Conservation (phyloP, 2,888 invertebrate genomes). For the Athripsodes cinereus region DNA sequence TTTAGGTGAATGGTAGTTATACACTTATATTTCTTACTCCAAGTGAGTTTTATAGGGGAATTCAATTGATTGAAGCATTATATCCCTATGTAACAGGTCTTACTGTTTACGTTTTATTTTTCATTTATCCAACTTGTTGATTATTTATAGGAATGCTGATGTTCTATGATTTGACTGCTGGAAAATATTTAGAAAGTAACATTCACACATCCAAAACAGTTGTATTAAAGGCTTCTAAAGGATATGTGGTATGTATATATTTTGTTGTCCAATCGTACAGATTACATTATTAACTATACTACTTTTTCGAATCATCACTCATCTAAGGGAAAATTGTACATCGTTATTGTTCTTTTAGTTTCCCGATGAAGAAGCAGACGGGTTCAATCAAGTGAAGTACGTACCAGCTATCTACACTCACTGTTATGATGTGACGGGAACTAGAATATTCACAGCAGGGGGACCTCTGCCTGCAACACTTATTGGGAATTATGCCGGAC, state of each 20-base stretch:
- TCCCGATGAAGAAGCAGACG: constrained; percentile 80
- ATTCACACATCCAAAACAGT: constrained; percentile 85
- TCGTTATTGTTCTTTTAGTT: constrained; percentile 51
- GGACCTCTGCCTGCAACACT: constrained; percentile 89
- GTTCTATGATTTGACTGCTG: constrained; percentile 89
- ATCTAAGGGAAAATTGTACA: not conserved
- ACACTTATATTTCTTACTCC: no score
- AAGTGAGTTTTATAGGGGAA: no score
- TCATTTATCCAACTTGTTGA: no score
- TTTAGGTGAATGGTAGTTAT: no score
- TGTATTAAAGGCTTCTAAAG: constrained; percentile 79
- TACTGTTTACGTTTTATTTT: no score
- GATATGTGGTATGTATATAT: constrained; percentile 69
- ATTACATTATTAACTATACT: not conserved
- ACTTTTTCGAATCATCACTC: not conserved
- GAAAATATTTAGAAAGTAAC: constrained; percentile 86
- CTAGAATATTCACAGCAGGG: constrained; percentile 88
- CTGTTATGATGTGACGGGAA: constrained; percentile 89
- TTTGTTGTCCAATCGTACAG: no score
- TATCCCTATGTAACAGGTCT: no score
- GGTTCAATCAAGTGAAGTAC: constrained; percentile 79
- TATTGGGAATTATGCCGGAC: constrained; percentile 89
- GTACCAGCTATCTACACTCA: constrained; percentile 94
- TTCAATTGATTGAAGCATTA: no score
- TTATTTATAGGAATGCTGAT: constrained; percentile 64